Evolutionary conservation across 2,113 vertebrate genomes (phyloP).

Genomic region (Datnioides undecimradiatus): DNA sequence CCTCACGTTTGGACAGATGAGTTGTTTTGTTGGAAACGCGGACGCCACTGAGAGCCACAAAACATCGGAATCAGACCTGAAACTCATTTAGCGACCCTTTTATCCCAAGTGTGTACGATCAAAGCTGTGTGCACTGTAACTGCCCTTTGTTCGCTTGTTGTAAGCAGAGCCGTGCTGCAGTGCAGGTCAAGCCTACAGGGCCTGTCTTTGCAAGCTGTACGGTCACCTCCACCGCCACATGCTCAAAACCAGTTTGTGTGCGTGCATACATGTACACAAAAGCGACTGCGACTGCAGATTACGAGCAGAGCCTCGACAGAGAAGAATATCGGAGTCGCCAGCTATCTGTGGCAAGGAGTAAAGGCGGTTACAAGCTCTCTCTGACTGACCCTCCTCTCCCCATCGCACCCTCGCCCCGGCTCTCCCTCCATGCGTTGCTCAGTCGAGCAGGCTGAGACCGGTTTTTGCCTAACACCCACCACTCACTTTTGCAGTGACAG

Average conservation of each 20-base stretch:
- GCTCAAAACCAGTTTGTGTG: not conserved
- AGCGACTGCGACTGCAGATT: constrained; percentile 4
- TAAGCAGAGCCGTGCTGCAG: not conserved
- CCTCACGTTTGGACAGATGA: constrained; percentile 22
- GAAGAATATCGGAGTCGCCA: constrained; percentile 51
- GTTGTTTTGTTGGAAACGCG: constrained; percentile 34
- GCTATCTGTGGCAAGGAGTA: constrained; percentile 45
- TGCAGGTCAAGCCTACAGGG: not conserved
- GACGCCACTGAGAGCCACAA: not conserved
- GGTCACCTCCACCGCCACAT: not conserved
- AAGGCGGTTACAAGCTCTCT: constrained; percentile 31
- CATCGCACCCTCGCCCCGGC: not conserved
- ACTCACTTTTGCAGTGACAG: constrained; percentile 22
- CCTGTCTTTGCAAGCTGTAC: not conserved
- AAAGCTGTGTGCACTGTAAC: not conserved
- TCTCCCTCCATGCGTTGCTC: not conserved
- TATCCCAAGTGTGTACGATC: not conserved
- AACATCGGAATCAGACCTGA: not conserved
- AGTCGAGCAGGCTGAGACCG: constrained; percentile 62
- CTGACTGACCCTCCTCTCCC: not conserved
- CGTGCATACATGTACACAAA: not conserved
- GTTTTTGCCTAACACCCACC: constrained; percentile 63
- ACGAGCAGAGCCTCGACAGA: constrained; percentile 44
- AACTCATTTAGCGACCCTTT: not conserved
- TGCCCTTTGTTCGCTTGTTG: not conserved